These are phyloP conservation scores for Prionailurus viverrinus DNA, from an alignment of 2,113 vertebrate genomes.

Conservation along the genomic window DNA sequence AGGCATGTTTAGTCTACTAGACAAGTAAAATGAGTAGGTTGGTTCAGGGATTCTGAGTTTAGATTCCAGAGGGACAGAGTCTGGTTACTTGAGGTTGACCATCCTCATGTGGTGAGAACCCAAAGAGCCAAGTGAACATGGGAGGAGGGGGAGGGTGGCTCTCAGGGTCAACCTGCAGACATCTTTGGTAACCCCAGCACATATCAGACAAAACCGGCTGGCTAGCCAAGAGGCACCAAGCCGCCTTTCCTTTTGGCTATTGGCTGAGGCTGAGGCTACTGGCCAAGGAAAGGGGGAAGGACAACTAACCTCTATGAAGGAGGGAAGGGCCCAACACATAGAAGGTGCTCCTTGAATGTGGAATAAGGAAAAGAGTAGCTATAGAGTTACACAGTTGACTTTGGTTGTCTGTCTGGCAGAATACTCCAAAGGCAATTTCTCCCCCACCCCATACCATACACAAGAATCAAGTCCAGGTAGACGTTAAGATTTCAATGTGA, in stretches of 20 bases:
- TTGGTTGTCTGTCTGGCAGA: background rate
- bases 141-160: background rate
- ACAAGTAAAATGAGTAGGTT: background rate
- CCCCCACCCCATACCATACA: background rate
- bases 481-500: background rate
- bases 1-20: background rate
- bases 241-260: background rate
- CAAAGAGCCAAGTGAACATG: background rate
- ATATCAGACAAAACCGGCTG: rapidly evolving
- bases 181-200: background rate
- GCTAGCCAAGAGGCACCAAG: background rate
- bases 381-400: background rate
- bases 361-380: background rate
- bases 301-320: background rate
- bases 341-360: background rate
- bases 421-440: background rate
- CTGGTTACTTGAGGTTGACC: background rate
- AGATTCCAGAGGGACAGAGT: background rate
- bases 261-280: background rate
- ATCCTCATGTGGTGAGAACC: background rate
- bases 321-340: rapidly evolving
- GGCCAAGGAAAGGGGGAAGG: background rate
- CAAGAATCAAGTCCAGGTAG: background rate
- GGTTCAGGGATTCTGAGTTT: background rate
- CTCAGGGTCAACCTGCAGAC: background rate